Conservation (phyloP, 2,113 vertebrate species). For the Chelonoidis abingdonii region DNA sequence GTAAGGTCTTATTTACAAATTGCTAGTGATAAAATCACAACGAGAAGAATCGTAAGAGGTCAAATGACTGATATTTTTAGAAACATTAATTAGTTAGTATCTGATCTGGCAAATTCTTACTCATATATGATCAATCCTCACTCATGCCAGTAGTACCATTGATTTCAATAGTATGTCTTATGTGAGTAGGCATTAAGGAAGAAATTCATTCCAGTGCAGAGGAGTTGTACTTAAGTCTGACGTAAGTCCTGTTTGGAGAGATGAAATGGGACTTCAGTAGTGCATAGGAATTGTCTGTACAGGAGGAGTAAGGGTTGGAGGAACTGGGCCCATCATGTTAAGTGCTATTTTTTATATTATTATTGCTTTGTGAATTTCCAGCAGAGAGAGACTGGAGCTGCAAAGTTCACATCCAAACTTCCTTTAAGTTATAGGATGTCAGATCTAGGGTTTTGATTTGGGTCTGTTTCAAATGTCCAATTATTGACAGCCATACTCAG, state of each 20-base stretch:
- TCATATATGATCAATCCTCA: background rate
- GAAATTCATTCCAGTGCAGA: constrained; percentile 39
- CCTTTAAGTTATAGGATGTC: constrained; percentile 43
- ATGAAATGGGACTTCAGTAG: constrained; percentile 42
- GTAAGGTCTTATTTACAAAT: background rate
- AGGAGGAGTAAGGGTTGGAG: constrained; percentile 41
- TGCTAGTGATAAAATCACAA: background rate
- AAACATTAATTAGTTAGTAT: background rate
- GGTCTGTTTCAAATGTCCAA: background rate
- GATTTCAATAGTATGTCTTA: background rate
- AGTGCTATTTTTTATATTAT: constrained; percentile 66
- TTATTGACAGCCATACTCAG: background rate
- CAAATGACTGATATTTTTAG: background rate
- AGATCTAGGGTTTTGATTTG: constrained; percentile 23
- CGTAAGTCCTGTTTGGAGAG: background rate
- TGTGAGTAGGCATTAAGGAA: background rate
- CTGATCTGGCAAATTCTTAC: background rate
- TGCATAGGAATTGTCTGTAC: constrained; percentile 18
- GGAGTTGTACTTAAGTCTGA: constrained; percentile 3
- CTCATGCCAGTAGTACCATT: background rate
- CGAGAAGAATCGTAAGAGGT: background rate
- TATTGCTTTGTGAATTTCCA: constrained; percentile 69
- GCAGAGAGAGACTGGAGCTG: constrained; percentile 37
- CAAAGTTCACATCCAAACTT: constrained; percentile 50
- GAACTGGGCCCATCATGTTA: constrained; percentile 65